A percentile compares a stretch with the other conserved stretches of the same genome.
Conservation (phyloP, 2,113 vertebrate species). For the Anhinga rufa region DNA sequence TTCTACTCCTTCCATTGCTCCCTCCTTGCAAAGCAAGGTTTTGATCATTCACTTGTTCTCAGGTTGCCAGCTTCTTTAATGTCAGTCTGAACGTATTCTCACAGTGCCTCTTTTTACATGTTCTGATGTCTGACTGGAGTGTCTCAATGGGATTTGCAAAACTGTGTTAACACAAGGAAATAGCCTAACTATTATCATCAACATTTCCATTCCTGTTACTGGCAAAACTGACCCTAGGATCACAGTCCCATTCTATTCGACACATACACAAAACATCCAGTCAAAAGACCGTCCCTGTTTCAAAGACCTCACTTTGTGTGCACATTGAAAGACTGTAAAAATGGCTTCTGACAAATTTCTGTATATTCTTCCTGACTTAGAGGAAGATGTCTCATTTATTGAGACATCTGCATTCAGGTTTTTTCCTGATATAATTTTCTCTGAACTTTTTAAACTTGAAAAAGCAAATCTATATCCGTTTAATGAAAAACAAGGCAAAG, state of each 20-base stretch:
- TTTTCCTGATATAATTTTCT: not conserved
- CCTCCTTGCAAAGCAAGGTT: not conserved
- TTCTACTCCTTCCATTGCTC: not conserved
- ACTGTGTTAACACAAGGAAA: not conserved
- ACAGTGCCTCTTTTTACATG: not conserved
- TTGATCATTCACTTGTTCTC: not conserved
- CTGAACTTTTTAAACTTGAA: not conserved
- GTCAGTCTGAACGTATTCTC: not conserved
- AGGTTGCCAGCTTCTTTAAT: not conserved
- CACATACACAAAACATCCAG: not conserved
- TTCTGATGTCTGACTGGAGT: not conserved
- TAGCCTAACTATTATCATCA: not conserved
- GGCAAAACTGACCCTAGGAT: not conserved
- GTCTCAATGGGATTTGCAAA: not conserved
- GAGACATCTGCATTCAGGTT: not conserved
- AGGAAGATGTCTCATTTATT: not conserved
- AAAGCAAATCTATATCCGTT: not conserved
- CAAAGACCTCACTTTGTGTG: not conserved
- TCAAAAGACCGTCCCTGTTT: not conserved
- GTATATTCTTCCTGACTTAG: not conserved
- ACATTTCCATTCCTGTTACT: not conserved
- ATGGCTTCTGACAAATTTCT: not conserved
- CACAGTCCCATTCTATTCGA: not conserved
- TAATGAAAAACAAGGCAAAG: not conserved
- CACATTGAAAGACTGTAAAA: not conserved